These are phyloP conservation scores for Chymomyza fuscimana DNA, from an alignment of 2,888 invertebrate genomes.

Conservation along the genomic window DNA sequence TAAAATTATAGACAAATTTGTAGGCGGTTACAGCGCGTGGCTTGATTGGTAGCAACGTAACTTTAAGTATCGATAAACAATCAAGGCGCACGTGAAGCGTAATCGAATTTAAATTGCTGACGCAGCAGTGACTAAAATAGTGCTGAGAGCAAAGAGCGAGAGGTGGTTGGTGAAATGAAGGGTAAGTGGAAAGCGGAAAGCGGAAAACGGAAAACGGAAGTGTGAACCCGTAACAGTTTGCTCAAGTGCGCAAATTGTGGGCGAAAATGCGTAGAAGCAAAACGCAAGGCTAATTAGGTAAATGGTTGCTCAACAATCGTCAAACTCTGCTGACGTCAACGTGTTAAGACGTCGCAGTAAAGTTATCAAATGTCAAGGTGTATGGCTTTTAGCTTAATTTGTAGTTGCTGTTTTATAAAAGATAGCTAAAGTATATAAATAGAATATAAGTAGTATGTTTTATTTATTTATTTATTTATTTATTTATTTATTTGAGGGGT, in stretches of 20 bases:
- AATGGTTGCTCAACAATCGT: slow-evolving; percentile 11
- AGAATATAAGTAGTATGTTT: no score
- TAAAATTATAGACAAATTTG: neutral
- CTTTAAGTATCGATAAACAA: neutral
- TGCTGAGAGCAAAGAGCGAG: neutral
- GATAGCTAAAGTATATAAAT: no score
- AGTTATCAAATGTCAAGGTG: slow-evolving; percentile 24
- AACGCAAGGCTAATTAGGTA: slow-evolving; percentile 55
- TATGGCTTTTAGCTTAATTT: no score
- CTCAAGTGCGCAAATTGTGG: slow-evolving; percentile 22
- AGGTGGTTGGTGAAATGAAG: no score
- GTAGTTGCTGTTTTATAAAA: no score
- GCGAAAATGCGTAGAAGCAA: slow-evolving; percentile 46
- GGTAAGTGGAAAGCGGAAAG: no score
- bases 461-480: no score
- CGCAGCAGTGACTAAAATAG: slow-evolving; percentile 17
- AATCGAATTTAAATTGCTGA: slow-evolving; percentile 42
- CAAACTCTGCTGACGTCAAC: slow-evolving; percentile 37
- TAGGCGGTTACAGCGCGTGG: neutral
- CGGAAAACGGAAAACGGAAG: slow-evolving; percentile 1
- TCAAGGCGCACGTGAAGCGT: slow-evolving; percentile 21
- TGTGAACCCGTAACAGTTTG: slow-evolving; percentile 7
- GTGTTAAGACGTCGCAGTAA: slow-evolving; percentile 21
- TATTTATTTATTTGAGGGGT: no score
- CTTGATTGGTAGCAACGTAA: neutral